Evolutionary conservation across 2,797 vertebrate species (phyloP), one percentile per base, ranked within the genome.

Genomic region (Meriones psammophilus): DNA sequence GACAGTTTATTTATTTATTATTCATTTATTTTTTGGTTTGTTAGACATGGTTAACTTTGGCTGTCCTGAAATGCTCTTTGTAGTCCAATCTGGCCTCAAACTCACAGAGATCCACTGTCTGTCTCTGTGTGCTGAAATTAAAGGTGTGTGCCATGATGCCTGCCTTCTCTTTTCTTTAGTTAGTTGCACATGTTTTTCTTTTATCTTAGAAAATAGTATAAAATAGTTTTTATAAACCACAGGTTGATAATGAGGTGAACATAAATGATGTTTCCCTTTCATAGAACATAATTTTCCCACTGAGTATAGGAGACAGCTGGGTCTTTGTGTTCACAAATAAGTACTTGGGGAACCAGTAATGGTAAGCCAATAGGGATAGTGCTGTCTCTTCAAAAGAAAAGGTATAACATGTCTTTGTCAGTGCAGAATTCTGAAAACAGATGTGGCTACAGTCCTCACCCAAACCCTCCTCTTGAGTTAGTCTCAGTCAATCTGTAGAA

Each of bases 231-330:
- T 83, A 56, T 56, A 42, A 91, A 50, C 18, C 62, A 84, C 8
- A 74, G 66, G 71, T 42, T 12, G 36, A 33, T 80, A 86, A 39
- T 33, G 7, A 79, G 69, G 5, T 56, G 15, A 36, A 42, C 66
- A 54, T 80, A 71, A 95, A 46, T 42, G 50, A 46, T 42, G 30
- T 76, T 96, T 50, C 14, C 50, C 64, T 89, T 86, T 26, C 80
- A 76, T n/a, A 62, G 15, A 5, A 17, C 3, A 2, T 22, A 2
- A 42, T n/a, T 33, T 28, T 50, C 30, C 8, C 50, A 22, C 8
- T 8, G 39, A 46, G 22, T 76, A 46, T 28, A 46, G 39, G 39
- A 76, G 39, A 7, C 12, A 76, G 5, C 5, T 42, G 24, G 9
- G 42, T 42, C 42, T 42, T 42, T 6, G 42, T 42, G 42, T 42